phyloP scores from a whole-genome alignment of 2,797 vertebrate species.

The Corythornis leucogaster region DNA sequence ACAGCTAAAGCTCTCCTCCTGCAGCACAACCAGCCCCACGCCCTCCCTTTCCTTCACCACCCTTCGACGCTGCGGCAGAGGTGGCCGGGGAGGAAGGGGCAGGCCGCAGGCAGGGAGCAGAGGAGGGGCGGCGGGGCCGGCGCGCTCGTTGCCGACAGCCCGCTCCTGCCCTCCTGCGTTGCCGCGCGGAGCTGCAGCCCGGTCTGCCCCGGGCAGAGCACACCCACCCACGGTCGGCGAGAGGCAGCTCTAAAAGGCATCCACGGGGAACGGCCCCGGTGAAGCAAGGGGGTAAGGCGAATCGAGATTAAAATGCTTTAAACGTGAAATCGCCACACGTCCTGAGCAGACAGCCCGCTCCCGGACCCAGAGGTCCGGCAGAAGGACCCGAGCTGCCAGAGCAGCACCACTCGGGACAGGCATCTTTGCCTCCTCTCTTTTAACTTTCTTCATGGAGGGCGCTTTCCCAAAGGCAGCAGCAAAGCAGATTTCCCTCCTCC shows the following conservation, averaged over 20 bases:
- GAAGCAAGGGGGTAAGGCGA: not conserved
- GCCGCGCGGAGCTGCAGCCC: conserved; percentile 32
- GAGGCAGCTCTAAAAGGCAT: not conserved
- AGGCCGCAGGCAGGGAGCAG: not conserved
- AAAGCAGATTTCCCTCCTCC: not conserved
- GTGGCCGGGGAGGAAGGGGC: not conserved
- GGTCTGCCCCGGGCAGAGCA: not conserved
- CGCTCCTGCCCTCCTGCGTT: conserved; percentile 64
- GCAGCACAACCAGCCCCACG: not conserved
- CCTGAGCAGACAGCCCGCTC: not conserved
- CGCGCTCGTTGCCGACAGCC: not conserved
- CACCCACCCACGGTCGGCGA: not conserved
- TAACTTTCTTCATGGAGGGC: not conserved
- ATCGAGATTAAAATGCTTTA: not conserved
- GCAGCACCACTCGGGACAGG: not conserved
- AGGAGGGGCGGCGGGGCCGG: not conserved
- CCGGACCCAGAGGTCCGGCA: accelerated
- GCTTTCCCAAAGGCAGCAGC: not conserved
- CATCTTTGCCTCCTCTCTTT: accelerated
- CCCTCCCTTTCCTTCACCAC: not conserved
- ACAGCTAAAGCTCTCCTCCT: not conserved
- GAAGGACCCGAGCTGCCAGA: accelerated
- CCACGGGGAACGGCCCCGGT: not conserved
- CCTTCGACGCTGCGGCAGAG: not conserved
- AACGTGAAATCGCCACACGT: not conserved